Conservation (phyloP, 2,797 vertebrate species). For the Notolabrus celidotus region DNA sequence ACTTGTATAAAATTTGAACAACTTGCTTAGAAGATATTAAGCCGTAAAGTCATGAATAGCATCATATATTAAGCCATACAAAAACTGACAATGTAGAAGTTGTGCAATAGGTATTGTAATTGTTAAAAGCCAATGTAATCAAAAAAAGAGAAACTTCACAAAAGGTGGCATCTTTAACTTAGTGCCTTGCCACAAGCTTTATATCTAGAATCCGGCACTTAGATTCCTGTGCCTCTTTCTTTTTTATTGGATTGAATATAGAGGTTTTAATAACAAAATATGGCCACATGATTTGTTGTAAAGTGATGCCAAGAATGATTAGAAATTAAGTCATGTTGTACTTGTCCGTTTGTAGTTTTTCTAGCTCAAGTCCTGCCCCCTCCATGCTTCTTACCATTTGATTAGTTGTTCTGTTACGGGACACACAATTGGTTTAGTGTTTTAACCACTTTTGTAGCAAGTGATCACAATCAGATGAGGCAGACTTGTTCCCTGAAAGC, state of each 20-base stretch:
- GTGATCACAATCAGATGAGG: slow-evolving; percentile 69
- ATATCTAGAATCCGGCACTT: slow-evolving; percentile 75
- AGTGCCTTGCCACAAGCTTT: slow-evolving; percentile 91
- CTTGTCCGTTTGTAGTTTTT: slow-evolving; percentile 37
- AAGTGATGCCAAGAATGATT: slow-evolving; percentile 56
- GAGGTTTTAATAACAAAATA: slow-evolving; percentile 56
- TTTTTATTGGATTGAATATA: slow-evolving; percentile 61
- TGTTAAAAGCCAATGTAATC: slow-evolving; percentile 69
- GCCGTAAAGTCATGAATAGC: slow-evolving; percentile 52
- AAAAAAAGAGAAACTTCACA: slow-evolving; percentile 57
- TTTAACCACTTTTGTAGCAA: slow-evolving; percentile 61
- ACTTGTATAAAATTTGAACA: slow-evolving; percentile 66
- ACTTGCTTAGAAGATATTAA: slow-evolving; percentile 59
- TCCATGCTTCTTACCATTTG: slow-evolving; percentile 26
- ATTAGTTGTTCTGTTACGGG: slow-evolving; percentile 10
- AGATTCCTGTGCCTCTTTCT: slow-evolving; percentile 74
- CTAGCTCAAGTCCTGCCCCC: slow-evolving; percentile 18
- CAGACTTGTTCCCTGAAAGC: slow-evolving; percentile 52
- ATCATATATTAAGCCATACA: slow-evolving; percentile 78
- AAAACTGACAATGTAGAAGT: slow-evolving; percentile 58
- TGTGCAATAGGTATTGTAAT: slow-evolving; percentile 77
- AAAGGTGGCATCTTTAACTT: slow-evolving; percentile 78
- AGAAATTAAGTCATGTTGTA: slow-evolving; percentile 30
- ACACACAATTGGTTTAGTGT: slow-evolving; percentile 38
- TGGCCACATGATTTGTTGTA: slow-evolving; percentile 55